Base-by-base conservation (phyloP, 2,797 vertebrate species). In the Psittacula derbiana region DNA sequence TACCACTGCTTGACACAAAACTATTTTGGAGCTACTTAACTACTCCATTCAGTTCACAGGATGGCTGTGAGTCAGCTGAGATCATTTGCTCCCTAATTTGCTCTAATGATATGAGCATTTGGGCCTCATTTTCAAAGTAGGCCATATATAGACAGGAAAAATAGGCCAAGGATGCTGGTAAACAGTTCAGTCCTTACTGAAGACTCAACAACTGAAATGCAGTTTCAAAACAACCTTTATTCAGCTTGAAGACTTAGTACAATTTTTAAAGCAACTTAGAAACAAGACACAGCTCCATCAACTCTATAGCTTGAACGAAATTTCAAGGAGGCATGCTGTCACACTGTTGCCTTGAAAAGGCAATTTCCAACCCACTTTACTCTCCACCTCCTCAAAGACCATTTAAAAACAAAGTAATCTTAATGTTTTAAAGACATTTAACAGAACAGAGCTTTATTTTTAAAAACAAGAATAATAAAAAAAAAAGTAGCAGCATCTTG, bases 231-330 rank as follows among this genome's bases (percentile, higher is more conserved):
- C 98, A 98, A 98, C 86, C 98, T 99, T 99, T 99, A 99, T 99
- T 99, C 98, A 97, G 97, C 98, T 98, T 98, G 98, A 99, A 98
- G 99, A 99, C 98, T 98, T 98, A 99, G 98, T 99, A 99, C 98
- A 99, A 96, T 98, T 98, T 98, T 98, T 97, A 97, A 99, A 99
- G 98, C 98, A 98, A 98, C 97, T 98, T 97, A 98, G 98, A 98
- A 98, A 97, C 98, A 97, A 98, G 98, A 98, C 98, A 97, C 97
- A 98, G 98, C 98, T 98, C 98, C 98, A 98, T 97, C 96, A 98
- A 98, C 98, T 98, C 98, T 98, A 98, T 97, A 98, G 97, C 96
- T 97, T 97, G 91, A 98, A 98, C 92, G 95, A 96, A 97, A 97
- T 96, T 97, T 97, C 97, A 98, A 98, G 98, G 98, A 98, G 98